Evolutionary conservation across 1,140 invertebrate genomes (phyloP).

Genomic region (Holotrichia oblita): DNA sequence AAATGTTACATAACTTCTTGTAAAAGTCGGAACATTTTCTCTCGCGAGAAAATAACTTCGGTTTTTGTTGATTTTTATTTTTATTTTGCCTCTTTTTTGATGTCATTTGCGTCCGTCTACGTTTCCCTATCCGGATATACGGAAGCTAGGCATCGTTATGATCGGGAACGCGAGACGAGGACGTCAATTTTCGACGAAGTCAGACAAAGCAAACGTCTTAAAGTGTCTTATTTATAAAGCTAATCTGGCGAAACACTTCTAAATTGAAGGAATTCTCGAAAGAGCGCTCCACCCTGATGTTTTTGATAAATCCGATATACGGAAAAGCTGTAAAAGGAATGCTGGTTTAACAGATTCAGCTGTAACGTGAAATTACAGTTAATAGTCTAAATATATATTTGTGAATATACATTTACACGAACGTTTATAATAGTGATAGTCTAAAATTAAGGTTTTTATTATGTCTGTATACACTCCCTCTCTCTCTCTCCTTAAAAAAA

Average conservation of each 20-base stretch:
- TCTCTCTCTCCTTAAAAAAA: too few species aligned
- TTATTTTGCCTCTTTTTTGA: constrained; percentile 28
- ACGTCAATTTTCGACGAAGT: constrained; percentile 13
- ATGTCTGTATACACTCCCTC: too few species aligned
- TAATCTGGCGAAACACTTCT: constrained; percentile 16
- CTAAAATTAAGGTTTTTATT: too few species aligned
- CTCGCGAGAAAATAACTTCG: constrained; percentile 49
- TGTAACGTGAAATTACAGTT: too few species aligned
- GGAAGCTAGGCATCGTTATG: neutral
- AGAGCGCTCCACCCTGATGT: neutral
- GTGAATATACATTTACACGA: too few species aligned
- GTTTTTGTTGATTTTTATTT: constrained; percentile 48
- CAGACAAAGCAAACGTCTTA: constrained; percentile 31
- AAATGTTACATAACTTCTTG: constrained; percentile 60
- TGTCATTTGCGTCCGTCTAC: constrained; percentile 34
- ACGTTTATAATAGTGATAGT: too few species aligned
- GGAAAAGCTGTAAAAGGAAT: neutral
- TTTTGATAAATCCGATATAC: constrained; percentile 23
- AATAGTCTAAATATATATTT: too few species aligned
- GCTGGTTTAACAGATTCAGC: neutral
- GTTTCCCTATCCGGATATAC: constrained; percentile 14
- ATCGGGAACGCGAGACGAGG: neutral
- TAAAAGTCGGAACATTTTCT: constrained; percentile 57
- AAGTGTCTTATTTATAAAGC: constrained; percentile 37
- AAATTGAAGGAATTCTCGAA: constrained; percentile 32